Evolutionary conservation across 2,797 vertebrate species (phyloP), one percentile per base, ranked within the genome.

Genomic region (Poeciliopsis paucimaculata): DNA sequence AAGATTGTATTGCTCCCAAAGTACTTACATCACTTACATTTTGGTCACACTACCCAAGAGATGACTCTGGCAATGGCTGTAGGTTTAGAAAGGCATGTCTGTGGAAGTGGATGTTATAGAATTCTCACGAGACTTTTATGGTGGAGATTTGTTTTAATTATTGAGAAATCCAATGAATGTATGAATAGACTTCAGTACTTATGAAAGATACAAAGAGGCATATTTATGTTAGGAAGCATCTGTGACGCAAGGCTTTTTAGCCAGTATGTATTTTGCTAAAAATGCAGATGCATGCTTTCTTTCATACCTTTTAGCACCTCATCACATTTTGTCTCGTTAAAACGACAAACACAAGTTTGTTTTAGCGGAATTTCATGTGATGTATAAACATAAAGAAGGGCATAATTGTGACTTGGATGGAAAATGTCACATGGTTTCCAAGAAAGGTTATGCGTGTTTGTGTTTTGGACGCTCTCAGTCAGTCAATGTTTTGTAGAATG

Each of bases 21-120:
- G 47, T 28, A 70, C 2, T 84, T 76, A 85, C 76, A 39, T 90
- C 87, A 55, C 77, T 72, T 46, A 71, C 28, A 47, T 47, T 86
- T 82, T 71, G 77, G 70, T 47, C 51, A 4, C 13, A 2, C 2
- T 2, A 71, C 45, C 47, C 26, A 31, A 62, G 26, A 68, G 75
- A 47, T 82, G 71, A 28, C 77, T 80, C 18, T 49, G 45, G 49
- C 20, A 51, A 20, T 20, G 49, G 70, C 10, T 77, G 77, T 57
- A 60, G 82, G 5, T 75, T 77, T 72, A 68, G 70, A 79, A 46
- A 55, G 26, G 46, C 31, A 16, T 34, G 41, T 7, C 45, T 34
- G 31, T 20, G 53, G 3, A 49, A 76, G 34, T 55, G 55, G 49
- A 39, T 36, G 36, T 51, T 15, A 3, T 66, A 15, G 49, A 74